A percentile compares a stretch with the other conserved stretches of the same genome.
Evolutionary conservation across 2,797 vertebrate genomes (phyloP).

Genomic region (Chloroceryle inda): DNA sequence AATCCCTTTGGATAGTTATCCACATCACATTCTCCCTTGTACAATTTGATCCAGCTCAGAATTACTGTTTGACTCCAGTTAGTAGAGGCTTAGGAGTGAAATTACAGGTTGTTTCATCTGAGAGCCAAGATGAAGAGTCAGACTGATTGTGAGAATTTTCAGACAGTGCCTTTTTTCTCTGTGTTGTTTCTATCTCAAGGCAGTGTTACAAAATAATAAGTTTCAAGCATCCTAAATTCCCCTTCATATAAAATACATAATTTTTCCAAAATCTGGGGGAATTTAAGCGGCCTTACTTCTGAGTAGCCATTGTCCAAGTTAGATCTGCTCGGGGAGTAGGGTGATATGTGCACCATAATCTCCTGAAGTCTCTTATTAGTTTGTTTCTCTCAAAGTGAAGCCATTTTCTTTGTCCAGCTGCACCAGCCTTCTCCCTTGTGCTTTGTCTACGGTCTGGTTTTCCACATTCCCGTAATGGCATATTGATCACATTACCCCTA

Average conservation of each 20-base stretch:
- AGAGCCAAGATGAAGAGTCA: not conserved
- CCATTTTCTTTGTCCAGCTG: not conserved
- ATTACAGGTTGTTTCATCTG: slow-evolving; percentile 45
- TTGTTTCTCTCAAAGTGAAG: not conserved
- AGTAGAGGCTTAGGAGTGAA: slow-evolving; percentile 49
- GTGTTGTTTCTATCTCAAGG: not conserved
- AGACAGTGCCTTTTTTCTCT: not conserved
- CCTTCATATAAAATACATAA: not conserved
- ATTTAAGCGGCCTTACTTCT: not conserved
- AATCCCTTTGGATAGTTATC: slow-evolving; percentile 61
- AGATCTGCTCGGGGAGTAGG: not conserved
- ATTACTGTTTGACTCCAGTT: slow-evolving; percentile 49
- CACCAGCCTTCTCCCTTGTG: not conserved
- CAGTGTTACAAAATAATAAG: not conserved
- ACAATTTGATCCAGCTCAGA: slow-evolving; percentile 46
- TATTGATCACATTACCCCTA: not conserved
- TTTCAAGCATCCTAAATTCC: not conserved
- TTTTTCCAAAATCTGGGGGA: not conserved
- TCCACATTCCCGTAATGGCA: fast-evolving
- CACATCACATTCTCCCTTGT: not conserved
- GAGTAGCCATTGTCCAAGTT: not conserved
- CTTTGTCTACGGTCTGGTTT: not conserved
- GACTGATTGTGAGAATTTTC: not conserved
- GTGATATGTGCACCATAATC: not conserved
- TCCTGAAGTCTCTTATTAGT: not conserved